phyloP scores from a whole-genome alignment of 2,797 vertebrate genomes.

The Chiloscyllium punctatum region DNA sequence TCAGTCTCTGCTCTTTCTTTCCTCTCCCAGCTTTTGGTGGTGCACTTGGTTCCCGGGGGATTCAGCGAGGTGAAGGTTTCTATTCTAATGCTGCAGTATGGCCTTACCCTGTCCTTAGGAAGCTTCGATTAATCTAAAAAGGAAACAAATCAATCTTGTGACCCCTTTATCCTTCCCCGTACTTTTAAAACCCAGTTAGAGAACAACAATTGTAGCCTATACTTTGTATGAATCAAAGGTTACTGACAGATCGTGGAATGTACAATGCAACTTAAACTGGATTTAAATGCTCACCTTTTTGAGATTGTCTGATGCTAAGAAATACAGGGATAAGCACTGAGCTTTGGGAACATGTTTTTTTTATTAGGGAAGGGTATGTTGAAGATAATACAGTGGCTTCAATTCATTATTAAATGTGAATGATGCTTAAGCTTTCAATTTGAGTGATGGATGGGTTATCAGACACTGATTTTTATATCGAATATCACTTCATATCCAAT shows the following conservation, averaged over 20 bases:
- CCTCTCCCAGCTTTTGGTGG: background rate
- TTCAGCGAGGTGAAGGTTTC: background rate
- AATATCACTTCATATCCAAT: background rate
- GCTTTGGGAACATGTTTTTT: background rate
- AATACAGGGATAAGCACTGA: background rate
- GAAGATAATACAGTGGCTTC: background rate
- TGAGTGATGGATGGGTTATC: background rate
- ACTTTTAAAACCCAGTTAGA: background rate
- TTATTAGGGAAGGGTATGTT: background rate
- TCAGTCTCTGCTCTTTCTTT: background rate
- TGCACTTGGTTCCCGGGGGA: background rate
- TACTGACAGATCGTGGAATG: background rate
- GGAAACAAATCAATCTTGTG: background rate
- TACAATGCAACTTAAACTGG: background rate
- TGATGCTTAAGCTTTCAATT: no score
- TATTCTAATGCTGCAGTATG: background rate
- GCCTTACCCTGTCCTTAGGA: background rate
- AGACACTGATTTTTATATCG: background rate
- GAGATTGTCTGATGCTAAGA: background rate
- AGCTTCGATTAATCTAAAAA: background rate
- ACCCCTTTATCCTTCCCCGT: background rate
- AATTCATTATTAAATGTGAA: slow-evolving; percentile 7
- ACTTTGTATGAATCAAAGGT: background rate
- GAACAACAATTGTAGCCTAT: background rate
- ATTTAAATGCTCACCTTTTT: background rate